Base-by-base conservation (phyloP, 2,797 vertebrate genomes). In the Bryconaethiops microstoma region DNA sequence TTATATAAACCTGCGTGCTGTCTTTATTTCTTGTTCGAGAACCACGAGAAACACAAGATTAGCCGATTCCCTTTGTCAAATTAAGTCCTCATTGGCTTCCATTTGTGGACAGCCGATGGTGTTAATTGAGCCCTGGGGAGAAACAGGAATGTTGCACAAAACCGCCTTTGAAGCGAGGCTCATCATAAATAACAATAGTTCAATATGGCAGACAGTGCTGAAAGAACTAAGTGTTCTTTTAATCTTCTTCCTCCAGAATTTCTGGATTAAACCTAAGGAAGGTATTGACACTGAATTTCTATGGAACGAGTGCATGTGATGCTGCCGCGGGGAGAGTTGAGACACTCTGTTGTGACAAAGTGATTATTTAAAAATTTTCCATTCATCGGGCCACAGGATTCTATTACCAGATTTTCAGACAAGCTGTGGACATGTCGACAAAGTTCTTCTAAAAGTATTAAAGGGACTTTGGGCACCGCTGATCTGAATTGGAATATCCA, bases 401-500 rank as follows among this genome's bases (percentile, higher is more conserved):
- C 69, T 23, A 50, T 71, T 71, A 71, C 45, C 35, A 14, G 14
- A 54, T 29, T 25, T 48, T 17, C 21, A 29, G 17, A 16, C 9
- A 21, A 14, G 25, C 17, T 29, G 45, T 19, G 17, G 64, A 70
- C 35, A 19, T 54, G 48, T 48, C 60, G 52, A 59, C 50, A 52
- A 39, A 70, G 55, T 50, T 60, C 64, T 69, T 75, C 25, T 60
- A 54, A 74, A 59, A 45, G 23, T 4, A 68, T 52, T 50, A 48
- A 76, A 69, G 39, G 73, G 50, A 25, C 19, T 79, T 14, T 29
- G 52, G 21, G 54, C 55, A 21, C 21, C 5, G 23, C 42, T 19
- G 71, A n/a, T 42, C 62, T 25, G 16, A 74, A 71, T 40, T 74
- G 21, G 64, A 78, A 74, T 78, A 40, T 7, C 29, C 54, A 9